Conservation (phyloP, 2,113 vertebrate species). For the Xiphophorus couchianus region DNA sequence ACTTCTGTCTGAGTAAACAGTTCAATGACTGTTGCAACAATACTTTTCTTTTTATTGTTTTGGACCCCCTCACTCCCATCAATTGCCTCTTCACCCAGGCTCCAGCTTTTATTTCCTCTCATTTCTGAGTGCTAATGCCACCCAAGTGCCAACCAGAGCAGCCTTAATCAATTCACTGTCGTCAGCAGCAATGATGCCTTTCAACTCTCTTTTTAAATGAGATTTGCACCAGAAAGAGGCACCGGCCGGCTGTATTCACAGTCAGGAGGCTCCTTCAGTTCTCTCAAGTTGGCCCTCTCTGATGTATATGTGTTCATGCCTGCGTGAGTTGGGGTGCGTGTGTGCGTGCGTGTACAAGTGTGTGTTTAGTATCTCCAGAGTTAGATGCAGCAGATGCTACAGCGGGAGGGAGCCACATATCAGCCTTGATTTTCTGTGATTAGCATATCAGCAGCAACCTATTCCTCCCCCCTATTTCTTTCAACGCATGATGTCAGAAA, state of each 20-base stretch:
- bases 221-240: conserved; percentile 50
- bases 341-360: background rate
- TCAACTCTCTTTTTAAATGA: conserved; percentile 46
- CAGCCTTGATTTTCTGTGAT: conserved; percentile 53
- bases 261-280: conserved; percentile 42
- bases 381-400: conserved; percentile 64
- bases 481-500: conserved; percentile 59
- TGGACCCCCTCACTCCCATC: background rate
- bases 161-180: conserved; percentile 52
- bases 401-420: conserved; percentile 65
- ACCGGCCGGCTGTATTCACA: conserved; percentile 32
- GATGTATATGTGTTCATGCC: conserved; percentile 6
- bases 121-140: conserved; percentile 36
- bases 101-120: conserved; percentile 11
- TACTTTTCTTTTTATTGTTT: background rate
- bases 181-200: conserved; percentile 52
- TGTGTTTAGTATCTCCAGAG: conserved; percentile 2
- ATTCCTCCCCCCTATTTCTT: conserved; percentile 10
- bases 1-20: conserved; percentile 3
- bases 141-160: conserved; percentile 39
- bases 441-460: conserved; percentile 30
- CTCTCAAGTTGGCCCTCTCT: conserved; percentile 28
- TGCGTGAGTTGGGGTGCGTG: background rate
- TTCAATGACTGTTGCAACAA: background rate
- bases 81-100: conserved; percentile 8